A percentile compares a stretch with the other conserved stretches of the same genome.
These are phyloP conservation scores for Conistra vaccinii DNA, from an alignment of 2,888 invertebrate genomes.

Conservation along the genomic window DNA sequence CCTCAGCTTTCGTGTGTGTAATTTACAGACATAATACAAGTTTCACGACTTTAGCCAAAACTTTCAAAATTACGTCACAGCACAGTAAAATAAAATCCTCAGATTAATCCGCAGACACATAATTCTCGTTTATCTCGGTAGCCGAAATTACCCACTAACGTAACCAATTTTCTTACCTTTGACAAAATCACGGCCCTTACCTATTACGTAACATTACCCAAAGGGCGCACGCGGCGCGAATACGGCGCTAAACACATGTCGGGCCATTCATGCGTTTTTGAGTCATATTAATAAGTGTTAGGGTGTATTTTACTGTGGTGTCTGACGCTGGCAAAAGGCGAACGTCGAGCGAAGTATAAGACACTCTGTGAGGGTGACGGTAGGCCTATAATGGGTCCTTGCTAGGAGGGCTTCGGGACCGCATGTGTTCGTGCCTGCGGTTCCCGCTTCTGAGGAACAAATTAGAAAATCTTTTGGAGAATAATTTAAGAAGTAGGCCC, in stretches of 20 bases:
- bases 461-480: slow-evolving; percentile 90
- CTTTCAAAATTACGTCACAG: slow-evolving; percentile 37
- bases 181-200: slow-evolving; percentile 88
- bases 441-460: slow-evolving; percentile 82
- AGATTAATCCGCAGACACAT: slow-evolving; percentile 75
- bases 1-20: too few relatives aligned
- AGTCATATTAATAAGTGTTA: slow-evolving; percentile 83
- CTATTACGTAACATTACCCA: slow-evolving; percentile 90
- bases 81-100: slow-evolving; percentile 60
- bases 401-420: slow-evolving; percentile 67
- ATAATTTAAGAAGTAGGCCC: slow-evolving; percentile 87
- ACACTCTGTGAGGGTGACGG: slow-evolving; percentile 78
- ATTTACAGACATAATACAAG: slow-evolving; percentile 3
- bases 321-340: slow-evolving; percentile 74
- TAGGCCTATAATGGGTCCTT: slow-evolving; percentile 83
- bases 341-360: slow-evolving; percentile 77
- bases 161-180: slow-evolving; percentile 91
- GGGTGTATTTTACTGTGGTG: slow-evolving; percentile 79
- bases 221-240: slow-evolving; percentile 87
- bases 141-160: slow-evolving; percentile 87
- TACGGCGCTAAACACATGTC: slow-evolving; percentile 78
- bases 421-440: slow-evolving; percentile 80
- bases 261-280: slow-evolving; percentile 74
- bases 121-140: slow-evolving; percentile 82
- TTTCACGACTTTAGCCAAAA: slow-evolving; percentile 5